Percentiles rank a stretch among this genome's conserved stretches.
These are phyloP conservation scores for Drosophila insularis DNA, from an alignment of 1,140 invertebrate species.

Conservation along the genomic window DNA sequence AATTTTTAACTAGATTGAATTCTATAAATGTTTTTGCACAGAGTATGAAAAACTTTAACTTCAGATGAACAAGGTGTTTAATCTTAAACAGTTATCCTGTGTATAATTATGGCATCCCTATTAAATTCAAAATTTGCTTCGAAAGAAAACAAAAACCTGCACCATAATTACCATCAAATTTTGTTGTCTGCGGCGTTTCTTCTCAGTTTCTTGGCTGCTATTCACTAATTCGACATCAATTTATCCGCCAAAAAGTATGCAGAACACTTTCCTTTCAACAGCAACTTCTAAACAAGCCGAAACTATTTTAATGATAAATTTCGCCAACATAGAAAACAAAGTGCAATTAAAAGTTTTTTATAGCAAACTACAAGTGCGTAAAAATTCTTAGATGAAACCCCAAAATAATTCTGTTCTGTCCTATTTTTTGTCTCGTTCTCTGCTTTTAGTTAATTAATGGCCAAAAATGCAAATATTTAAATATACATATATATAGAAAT, in stretches of 20 bases:
- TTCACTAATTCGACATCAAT: constrained; percentile 28
- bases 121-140: no score
- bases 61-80: no score
- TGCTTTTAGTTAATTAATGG: constrained; percentile 38
- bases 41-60: no score
- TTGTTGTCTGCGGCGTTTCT: not conserved
- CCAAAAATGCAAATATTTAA: constrained; percentile 36
- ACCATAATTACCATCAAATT: constrained; percentile 9
- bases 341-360: constrained; percentile 66
- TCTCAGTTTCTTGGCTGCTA: not conserved
- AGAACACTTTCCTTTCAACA: constrained; percentile 20
- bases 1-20: no score
- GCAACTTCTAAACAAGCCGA: constrained; percentile 42
- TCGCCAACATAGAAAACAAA: constrained; percentile 46
- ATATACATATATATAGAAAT: constrained; percentile 28
- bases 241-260: constrained; percentile 43
- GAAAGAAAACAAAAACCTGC: not conserved
- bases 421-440: not conserved
- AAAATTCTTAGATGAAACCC: constrained; percentile 37
- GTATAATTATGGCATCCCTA: no score
- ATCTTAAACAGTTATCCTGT: no score
- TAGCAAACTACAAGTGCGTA: constrained; percentile 22
- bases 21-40: no score
- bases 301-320: constrained; percentile 68
- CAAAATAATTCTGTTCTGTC: not conserved